Base-by-base conservation (phyloP, 2,888 invertebrate species). In the Clivina fossor region DNA sequence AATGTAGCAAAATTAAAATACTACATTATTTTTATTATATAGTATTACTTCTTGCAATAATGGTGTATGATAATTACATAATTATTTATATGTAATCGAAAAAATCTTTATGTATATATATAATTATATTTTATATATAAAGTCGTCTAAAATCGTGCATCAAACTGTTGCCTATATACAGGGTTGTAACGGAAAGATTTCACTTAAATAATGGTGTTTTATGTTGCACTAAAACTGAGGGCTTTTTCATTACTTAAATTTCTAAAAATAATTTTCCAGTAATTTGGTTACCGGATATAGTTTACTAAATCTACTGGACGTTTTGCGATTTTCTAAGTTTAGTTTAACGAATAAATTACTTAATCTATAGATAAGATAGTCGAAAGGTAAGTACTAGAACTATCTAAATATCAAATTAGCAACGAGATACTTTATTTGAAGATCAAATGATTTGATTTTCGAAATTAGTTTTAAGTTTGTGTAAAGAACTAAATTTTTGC, bases 1-100 rank as follows among this genome's bases (percentile, higher is more conserved):
- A 69, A 68, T 65, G 63, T 63, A 64, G 65, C 64, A 63, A 55
- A 55, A 53, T 22, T 28, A 55, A 55, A 30, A 28, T 5, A 18
- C 41, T 53, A 43, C 48, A 4, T 11, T 11, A 33, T 62, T 62
- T 63, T 61, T 64, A 64, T 62, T 64, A 64, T 64, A 59, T 60
- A 63, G 62, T 20, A 40, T 22, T 40, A 40, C 40, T 20, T 40
- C n/a, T 53, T 53, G 53, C 53, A 53, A 53, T 43, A 53, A 53
- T 44, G 18, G 53, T 53, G 53, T n/a, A n/a, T n/a, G n/a, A n/a
- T n/a, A n/a, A n/a, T n/a, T n/a, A n/a, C n/a, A n/a, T n/a, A 44
- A 35, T 53, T 53, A 44, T 26, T 26, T 43, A 43, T 22, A 30
- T 13, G 26, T 51, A 41, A 43, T 41, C 41, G 41, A 43, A 51